Evolutionary conservation across 2,888 invertebrate species (phyloP).

Genomic region (Hypomecis atomaria): DNA sequence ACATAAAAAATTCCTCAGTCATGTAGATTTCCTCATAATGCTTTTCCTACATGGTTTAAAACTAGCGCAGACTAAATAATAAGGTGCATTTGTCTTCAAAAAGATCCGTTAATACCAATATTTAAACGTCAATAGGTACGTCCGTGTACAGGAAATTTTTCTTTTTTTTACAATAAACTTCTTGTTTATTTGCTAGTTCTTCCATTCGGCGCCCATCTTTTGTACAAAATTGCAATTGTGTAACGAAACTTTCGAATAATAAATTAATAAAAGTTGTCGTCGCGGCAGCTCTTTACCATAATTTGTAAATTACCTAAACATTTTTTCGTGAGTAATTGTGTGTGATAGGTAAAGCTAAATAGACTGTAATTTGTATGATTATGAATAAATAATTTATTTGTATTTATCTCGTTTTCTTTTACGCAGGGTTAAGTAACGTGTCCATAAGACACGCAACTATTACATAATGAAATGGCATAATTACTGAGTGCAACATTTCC

Average conservation of each 20-base stretch:
- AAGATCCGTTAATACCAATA: too few relatives aligned
- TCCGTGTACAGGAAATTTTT: not conserved
- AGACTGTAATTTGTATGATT: conserved; percentile 71
- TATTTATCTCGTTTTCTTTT: conserved; percentile 50
- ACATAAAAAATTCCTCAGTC: too few relatives aligned
- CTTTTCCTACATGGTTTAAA: too few relatives aligned
- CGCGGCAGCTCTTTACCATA: conserved; percentile 9
- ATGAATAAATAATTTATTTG: conserved; percentile 64
- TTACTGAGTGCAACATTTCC: not conserved
- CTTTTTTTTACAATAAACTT: too few relatives aligned
- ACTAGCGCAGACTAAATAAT: too few relatives aligned
- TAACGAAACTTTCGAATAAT: not conserved
- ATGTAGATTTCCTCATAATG: too few relatives aligned
- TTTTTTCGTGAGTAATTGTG: conserved; percentile 41
- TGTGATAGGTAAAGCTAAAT: conserved; percentile 57
- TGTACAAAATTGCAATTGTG: conserved; percentile 3
- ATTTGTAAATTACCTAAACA: conserved; percentile 2
- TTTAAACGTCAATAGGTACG: too few relatives aligned
- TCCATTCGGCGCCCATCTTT: not conserved
- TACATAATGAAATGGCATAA: not conserved
- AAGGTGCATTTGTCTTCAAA: too few relatives aligned
- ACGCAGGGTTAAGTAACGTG: not conserved
- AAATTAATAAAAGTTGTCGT: not conserved
- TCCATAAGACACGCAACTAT: not conserved
- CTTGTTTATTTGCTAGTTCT: not conserved